phyloP scores from a whole-genome alignment of 2,888 invertebrate genomes.

The Maniola hyperantus region DNA sequence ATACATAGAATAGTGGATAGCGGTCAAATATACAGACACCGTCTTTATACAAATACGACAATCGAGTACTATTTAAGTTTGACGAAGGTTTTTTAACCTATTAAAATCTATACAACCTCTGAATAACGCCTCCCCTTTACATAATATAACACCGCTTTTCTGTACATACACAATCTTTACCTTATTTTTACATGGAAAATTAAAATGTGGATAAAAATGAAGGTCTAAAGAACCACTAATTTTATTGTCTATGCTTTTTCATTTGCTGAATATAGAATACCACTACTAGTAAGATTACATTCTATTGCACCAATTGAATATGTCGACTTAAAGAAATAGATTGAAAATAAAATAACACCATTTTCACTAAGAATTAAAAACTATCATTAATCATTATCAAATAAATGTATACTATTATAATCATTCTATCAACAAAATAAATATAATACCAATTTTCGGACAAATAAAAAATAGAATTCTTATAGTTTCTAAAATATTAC shows the following conservation, averaged over 20 bases:
- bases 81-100: constrained; percentile 1
- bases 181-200: constrained; percentile 31
- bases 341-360: constrained; percentile 10
- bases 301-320: constrained; percentile 27
- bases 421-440: constrained; percentile 26
- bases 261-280: constrained; percentile 3
- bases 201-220: constrained; percentile 13
- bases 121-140: constrained; percentile 7
- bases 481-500: constrained; percentile 2
- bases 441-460: constrained; percentile 38
- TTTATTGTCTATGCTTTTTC: constrained; percentile 33
- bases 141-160: constrained; percentile 29
- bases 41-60: constrained; percentile 51
- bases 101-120: constrained; percentile 24
- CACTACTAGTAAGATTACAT: neutral
- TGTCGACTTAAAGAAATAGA: neutral
- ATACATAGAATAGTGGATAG: constrained; percentile 47
- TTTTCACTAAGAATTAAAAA: constrained; percentile 15
- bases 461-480: constrained; percentile 2
- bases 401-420: constrained; percentile 9
- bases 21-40: constrained; percentile 51
- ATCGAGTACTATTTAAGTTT: neutral
- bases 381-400: constrained; percentile 6
- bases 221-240: constrained; percentile 1
- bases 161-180: constrained; percentile 31